These are phyloP conservation scores for Pseudoips prasinana DNA, from an alignment of 2,888 invertebrate genomes.

Conservation along the genomic window DNA sequence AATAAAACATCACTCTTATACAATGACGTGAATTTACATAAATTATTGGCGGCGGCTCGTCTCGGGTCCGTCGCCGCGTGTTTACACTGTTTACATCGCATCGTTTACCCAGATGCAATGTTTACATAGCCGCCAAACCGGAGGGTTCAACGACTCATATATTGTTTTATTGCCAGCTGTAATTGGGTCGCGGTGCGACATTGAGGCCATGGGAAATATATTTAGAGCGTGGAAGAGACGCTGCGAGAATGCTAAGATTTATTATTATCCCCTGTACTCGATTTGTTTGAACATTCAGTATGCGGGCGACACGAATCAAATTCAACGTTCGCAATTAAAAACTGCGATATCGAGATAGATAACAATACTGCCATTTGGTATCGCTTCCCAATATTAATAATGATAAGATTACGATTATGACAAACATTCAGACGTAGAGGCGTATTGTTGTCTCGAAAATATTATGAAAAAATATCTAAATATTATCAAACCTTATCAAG, in stretches of 20 bases:
- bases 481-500: no score
- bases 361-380: no score
- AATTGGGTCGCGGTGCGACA: conserved; percentile 73
- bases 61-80: conserved; percentile 40
- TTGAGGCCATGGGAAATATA: conserved; percentile 61
- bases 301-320: no score
- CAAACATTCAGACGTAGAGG: no score
- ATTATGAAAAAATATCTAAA: no score
- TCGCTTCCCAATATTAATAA: no score
- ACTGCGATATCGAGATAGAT: no score
- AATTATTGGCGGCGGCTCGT: conserved; percentile 75
- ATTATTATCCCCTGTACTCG: conserved; percentile 36
- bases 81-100: conserved; percentile 28
- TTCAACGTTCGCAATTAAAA: no score
- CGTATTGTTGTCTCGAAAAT: no score
- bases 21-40: conserved; percentile 79
- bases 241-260: conserved; percentile 37
- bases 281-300: conserved; percentile 19
- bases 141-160: conserved; percentile 74
- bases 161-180: conserved; percentile 74
- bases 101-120: conserved; percentile 70
- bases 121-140: conserved; percentile 67
- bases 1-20: conserved; percentile 75
- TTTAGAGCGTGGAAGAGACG: conserved; percentile 49
- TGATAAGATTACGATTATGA: no score